Evolutionary conservation across 2,797 vertebrate species (phyloP).

Genomic region (Clarias pachynema): DNA sequence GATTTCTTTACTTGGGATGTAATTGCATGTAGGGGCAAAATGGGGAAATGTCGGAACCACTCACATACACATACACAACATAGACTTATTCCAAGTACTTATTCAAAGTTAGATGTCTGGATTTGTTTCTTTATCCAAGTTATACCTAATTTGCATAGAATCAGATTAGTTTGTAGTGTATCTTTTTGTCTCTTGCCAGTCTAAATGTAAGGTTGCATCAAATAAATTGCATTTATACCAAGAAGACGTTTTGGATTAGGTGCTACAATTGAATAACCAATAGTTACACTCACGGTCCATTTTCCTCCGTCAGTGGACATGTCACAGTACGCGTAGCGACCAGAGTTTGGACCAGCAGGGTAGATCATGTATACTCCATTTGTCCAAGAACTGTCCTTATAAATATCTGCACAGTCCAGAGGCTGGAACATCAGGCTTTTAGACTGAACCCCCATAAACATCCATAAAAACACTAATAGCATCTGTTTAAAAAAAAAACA

Average conservation of each 20-base stretch:
- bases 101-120: background rate
- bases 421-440: constrained; percentile 59
- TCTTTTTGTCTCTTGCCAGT: background rate
- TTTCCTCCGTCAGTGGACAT: constrained; percentile 71
- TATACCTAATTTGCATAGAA: background rate
- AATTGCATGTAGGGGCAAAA: background rate
- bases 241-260: background rate
- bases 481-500: constrained; percentile 11
- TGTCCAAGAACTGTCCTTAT: constrained; percentile 52
- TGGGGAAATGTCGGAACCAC: too few relatives aligned
- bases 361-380: constrained; percentile 74
- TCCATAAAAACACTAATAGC: constrained; percentile 10
- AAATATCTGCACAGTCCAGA: constrained; percentile 75
- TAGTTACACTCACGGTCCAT: constrained; percentile 52
- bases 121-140: background rate
- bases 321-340: constrained; percentile 74
- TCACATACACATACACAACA: background rate
- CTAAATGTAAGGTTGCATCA: background rate
- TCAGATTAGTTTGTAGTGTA: background rate
- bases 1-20: background rate
- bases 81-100: background rate
- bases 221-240: background rate
- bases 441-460: constrained; percentile 8
- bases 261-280: background rate
- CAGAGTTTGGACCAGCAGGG: constrained; percentile 66